phyloP scores from a whole-genome alignment of 2,797 vertebrate genomes.

The Acanthornis magna region DNA sequence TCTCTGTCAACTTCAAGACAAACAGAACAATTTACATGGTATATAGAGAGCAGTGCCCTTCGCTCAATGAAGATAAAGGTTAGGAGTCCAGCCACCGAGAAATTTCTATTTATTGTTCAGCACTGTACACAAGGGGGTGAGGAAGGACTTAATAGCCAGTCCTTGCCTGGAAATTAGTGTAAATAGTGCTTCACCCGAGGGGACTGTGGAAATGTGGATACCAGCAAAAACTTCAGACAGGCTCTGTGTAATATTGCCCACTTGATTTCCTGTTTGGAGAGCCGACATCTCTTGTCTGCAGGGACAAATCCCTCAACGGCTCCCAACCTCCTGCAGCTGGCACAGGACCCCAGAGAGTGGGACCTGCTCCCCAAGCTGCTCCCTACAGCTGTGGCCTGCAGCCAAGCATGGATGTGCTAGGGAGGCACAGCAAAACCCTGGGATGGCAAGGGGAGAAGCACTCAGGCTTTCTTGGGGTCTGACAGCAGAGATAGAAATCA shows the following conservation, averaged over 20 bases:
- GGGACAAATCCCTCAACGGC: background rate
- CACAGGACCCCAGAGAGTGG: accelerated
- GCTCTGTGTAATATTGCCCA: background rate
- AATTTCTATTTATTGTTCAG: constrained; percentile 66
- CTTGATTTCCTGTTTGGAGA: background rate
- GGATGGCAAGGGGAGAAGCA: background rate
- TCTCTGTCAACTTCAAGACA: constrained; percentile 66
- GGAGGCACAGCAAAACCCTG: background rate
- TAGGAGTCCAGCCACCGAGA: constrained; percentile 60
- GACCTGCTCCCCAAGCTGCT: background rate
- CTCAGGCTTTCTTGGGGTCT: accelerated
- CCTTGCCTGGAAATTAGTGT: constrained; percentile 65
- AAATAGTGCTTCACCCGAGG: constrained; percentile 47
- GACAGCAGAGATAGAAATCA: background rate
- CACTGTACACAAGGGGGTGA: constrained; percentile 60
- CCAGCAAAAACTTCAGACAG: constrained; percentile 5
- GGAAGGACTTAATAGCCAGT: constrained; percentile 64
- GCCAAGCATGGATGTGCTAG: too few species aligned
- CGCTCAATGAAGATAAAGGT: constrained; percentile 69
- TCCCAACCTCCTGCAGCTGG: background rate
- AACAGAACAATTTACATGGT: constrained; percentile 70
- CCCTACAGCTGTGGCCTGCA: accelerated
- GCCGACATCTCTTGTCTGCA: background rate
- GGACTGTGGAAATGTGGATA: constrained; percentile 23
- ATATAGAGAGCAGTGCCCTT: constrained; percentile 55